Evolutionary conservation across 1,140 invertebrate genomes (phyloP).

Genomic region (Venustaconcha ellipsiformis): DNA sequence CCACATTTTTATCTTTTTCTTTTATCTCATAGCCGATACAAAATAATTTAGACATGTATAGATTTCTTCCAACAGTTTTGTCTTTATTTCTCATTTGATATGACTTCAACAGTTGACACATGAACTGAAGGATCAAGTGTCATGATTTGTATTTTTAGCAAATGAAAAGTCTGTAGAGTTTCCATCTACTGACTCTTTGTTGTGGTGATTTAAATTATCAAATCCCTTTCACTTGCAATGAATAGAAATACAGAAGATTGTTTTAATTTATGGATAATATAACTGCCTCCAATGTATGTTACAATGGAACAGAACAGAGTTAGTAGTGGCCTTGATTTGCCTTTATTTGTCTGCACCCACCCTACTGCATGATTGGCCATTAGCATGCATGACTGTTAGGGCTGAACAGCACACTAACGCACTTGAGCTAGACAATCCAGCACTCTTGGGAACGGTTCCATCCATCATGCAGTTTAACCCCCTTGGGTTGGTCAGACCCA

Average conservation of each 20-base stretch:
- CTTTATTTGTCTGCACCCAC: constrained; percentile 40
- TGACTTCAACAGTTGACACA: too few relatives aligned
- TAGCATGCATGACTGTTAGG: constrained; percentile 82
- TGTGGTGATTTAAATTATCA: too few relatives aligned
- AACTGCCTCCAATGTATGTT: background rate
- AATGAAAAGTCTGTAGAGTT: too few relatives aligned
- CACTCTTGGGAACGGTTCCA: constrained; percentile 89
- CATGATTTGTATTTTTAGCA: too few relatives aligned
- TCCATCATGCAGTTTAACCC: constrained; percentile 84
- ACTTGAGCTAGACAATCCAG: constrained; percentile 97
- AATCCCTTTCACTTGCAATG: background rate
- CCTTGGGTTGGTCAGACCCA: constrained; percentile 5
- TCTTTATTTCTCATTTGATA: too few relatives aligned
- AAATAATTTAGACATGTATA: background rate
- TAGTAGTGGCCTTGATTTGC: background rate
- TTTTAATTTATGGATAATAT: too few relatives aligned
- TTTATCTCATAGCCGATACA: background rate
- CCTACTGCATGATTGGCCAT: constrained; percentile 67
- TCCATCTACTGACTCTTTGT: too few relatives aligned
- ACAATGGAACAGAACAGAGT: background rate
- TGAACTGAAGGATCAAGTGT: too few relatives aligned
- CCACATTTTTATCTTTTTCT: background rate
- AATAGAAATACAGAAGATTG: background rate
- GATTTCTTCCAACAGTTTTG: too few relatives aligned
- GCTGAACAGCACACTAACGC: constrained; percentile 95